A percentile compares a stretch with the other conserved stretches of the same genome.
Evolutionary conservation across 2,888 invertebrate species (phyloP).

Genomic region (Eremobia ochroleuca): DNA sequence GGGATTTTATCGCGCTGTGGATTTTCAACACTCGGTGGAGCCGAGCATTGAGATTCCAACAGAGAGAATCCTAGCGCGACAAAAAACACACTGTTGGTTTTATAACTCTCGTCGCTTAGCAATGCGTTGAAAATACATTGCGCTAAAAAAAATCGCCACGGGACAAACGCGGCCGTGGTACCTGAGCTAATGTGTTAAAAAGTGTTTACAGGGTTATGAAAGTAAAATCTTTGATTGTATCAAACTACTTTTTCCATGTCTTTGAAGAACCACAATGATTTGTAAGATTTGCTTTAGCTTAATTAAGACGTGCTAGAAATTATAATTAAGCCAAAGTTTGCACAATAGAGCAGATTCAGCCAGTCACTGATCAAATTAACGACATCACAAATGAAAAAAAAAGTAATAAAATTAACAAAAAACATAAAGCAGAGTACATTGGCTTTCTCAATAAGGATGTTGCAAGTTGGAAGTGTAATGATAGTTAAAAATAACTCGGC

Average conservation of each 20-base stretch:
- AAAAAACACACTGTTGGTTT: no score
- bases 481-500: constrained; percentile 70
- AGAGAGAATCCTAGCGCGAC: no score
- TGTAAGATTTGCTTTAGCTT: constrained; percentile 17
- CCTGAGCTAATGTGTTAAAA: not conserved
- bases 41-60: not conserved
- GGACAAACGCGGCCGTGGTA: not conserved
- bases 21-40: not conserved
- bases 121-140: not conserved
- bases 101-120: no score
- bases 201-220: not conserved
- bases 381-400: constrained; percentile 23
- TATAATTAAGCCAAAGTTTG: constrained; percentile 40
- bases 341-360: constrained; percentile 25
- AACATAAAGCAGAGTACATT: constrained; percentile 47
- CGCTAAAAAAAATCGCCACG: not conserved
- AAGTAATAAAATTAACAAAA: constrained; percentile 25
- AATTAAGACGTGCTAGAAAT: constrained; percentile 32
- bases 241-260: not conserved
- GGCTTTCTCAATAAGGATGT: constrained; percentile 67
- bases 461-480: constrained; percentile 69
- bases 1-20: not conserved
- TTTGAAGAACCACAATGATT: constrained; percentile 26
- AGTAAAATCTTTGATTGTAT: not conserved
- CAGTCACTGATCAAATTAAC: constrained; percentile 48